These are phyloP conservation scores for Drosophila nasuta DNA, from an alignment of 1,140 invertebrate genomes.

Conservation along the genomic window DNA sequence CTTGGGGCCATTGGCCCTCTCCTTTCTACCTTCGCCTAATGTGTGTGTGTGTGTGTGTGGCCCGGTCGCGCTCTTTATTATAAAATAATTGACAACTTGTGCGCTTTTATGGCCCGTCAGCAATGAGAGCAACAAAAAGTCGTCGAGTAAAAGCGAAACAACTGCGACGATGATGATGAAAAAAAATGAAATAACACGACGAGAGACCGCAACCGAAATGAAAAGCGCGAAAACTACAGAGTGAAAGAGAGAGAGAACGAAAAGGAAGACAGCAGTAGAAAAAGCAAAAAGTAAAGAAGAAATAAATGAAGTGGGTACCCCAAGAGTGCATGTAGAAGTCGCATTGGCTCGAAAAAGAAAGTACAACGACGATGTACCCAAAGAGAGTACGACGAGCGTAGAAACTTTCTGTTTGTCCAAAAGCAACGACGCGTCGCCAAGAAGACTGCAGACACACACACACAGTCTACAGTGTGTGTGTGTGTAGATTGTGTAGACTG, in stretches of 20 bases:
- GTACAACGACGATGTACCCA: slow-evolving; percentile 24
- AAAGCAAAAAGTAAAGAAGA: not conserved
- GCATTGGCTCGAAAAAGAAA: slow-evolving; percentile 67
- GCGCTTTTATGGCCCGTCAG: slow-evolving; percentile 54
- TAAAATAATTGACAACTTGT: slow-evolving; percentile 78
- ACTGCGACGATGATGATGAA: not conserved
- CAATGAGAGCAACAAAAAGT: slow-evolving; percentile 52
- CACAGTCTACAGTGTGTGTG: not conserved
- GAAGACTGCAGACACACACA: slow-evolving; percentile 3
- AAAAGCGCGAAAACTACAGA: slow-evolving; percentile 52
- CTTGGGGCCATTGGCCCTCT: slow-evolving; percentile 37
- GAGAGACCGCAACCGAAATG: slow-evolving; percentile 49
- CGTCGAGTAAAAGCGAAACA: slow-evolving; percentile 58
- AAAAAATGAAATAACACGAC: slow-evolving; percentile 46
- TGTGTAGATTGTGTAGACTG: slow-evolving; percentile 9
- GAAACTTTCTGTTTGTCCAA: slow-evolving; percentile 61
- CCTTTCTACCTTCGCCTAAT: slow-evolving; percentile 1
- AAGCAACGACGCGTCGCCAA: slow-evolving; percentile 14
- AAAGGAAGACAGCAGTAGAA: not conserved
- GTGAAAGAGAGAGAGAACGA: slow-evolving; percentile 1
- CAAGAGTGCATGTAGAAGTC: slow-evolving; percentile 40
- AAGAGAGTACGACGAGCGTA: slow-evolving; percentile 31
- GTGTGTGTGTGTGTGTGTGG: slow-evolving; percentile 8
- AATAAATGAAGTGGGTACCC: slow-evolving; percentile 7
- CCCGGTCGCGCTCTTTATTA: slow-evolving; percentile 55